Conservation (phyloP, 2,113 vertebrate genomes). For the Monarcha castaneiventris region DNA sequence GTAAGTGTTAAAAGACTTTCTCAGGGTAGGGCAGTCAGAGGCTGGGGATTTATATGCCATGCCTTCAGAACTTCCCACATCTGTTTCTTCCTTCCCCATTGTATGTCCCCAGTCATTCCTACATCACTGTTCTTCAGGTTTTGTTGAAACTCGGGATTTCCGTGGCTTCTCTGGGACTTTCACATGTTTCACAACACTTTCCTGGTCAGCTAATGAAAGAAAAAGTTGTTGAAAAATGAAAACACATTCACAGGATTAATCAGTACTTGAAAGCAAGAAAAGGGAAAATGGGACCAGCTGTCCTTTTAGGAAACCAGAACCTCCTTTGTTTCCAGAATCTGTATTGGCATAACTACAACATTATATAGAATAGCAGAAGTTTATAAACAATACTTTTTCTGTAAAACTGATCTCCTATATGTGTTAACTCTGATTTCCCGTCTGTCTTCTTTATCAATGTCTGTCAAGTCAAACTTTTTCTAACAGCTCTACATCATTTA, state of each 20-base stretch:
- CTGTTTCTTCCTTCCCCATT: background rate
- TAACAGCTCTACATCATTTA: background rate
- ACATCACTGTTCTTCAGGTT: background rate
- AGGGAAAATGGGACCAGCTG: background rate
- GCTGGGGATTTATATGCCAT: background rate
- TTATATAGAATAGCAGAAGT: background rate
- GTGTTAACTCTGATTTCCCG: background rate
- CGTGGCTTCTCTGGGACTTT: background rate
- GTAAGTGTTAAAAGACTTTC: background rate
- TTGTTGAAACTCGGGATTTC: constrained; percentile 15
- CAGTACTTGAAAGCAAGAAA: background rate
- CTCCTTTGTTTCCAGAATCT: background rate
- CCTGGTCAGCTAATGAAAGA: background rate
- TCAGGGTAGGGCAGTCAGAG: background rate
- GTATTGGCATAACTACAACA: rapidly evolving
- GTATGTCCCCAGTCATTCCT: background rate
- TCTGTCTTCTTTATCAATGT: background rate
- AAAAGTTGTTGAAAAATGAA: background rate
- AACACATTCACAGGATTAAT: rapidly evolving
- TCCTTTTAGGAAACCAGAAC: background rate
- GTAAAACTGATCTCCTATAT: background rate
- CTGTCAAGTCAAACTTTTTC: background rate
- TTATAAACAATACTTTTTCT: background rate
- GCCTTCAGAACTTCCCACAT: background rate
- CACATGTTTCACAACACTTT: background rate